phyloP scores from a whole-genome alignment of 2,888 invertebrate species.

The Rhopalosiphum nymphaeae region DNA sequence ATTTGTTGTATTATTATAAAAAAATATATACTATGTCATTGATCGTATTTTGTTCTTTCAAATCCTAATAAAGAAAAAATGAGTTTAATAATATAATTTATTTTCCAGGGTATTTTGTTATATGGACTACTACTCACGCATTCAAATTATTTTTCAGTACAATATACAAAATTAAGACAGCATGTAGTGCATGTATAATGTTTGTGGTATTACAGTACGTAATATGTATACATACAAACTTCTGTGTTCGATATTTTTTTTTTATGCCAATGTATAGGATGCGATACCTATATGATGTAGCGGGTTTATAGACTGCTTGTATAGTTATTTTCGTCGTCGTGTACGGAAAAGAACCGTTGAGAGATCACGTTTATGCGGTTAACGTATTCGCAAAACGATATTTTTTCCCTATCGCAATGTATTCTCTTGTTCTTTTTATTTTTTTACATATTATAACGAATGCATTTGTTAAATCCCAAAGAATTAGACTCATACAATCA shows the following conservation, averaged over 20 bases:
- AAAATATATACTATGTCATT: not conserved
- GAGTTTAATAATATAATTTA: not conserved
- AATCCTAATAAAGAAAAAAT: not conserved
- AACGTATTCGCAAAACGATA: constrained; percentile 36
- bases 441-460: not conserved
- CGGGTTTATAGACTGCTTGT: not conserved
- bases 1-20: not conserved
- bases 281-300: not conserved
- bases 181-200: not conserved
- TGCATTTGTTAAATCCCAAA: constrained; percentile 28
- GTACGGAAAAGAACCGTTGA: constrained; percentile 50
- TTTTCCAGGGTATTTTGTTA: not conserved
- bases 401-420: not conserved
- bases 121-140: not conserved
- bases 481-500: not conserved
- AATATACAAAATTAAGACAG: too few relatives aligned
- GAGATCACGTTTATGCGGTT: constrained; percentile 47
- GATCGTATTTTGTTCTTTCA: not conserved
- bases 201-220: not conserved
- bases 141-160: not conserved
- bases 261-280: not conserved
- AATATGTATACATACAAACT: not conserved
- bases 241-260: not conserved
- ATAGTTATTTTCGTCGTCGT: constrained; percentile 32
- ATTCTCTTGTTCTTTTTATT: not conserved